Evolutionary conservation across 2,888 invertebrate species (phyloP).

Genomic region (Synanthedon tipuliformis): DNA sequence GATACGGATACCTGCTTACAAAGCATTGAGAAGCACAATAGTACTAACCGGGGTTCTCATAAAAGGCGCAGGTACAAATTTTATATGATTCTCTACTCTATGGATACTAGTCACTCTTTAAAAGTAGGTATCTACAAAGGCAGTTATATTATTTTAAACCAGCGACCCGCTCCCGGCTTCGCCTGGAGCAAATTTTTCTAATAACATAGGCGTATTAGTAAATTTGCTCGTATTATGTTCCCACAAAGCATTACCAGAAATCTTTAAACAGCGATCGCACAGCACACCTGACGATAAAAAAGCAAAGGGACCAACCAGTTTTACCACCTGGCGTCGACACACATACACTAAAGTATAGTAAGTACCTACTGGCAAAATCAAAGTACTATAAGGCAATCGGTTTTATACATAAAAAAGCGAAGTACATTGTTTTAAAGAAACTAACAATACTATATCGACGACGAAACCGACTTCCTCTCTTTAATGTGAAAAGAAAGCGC

Average conservation of each 20-base stretch:
- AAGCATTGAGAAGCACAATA: too few relatives aligned
- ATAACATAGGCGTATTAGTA: background rate
- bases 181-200: too few relatives aligned
- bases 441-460: too few relatives aligned
- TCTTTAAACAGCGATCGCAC: slow-evolving; percentile 19
- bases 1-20: too few relatives aligned
- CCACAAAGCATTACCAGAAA: background rate
- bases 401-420: slow-evolving; percentile 2
- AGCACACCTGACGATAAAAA: slow-evolving; percentile 36
- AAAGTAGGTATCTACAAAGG: too few relatives aligned
- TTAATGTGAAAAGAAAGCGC: slow-evolving; percentile 30
- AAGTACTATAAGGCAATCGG: background rate
- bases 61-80: too few relatives aligned
- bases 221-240: background rate
- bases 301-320: slow-evolving; percentile 46
- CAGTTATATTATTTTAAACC: too few relatives aligned
- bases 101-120: too few relatives aligned
- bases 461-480: too few relatives aligned
- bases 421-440: slow-evolving; percentile 10
- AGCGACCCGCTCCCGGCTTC: too few relatives aligned
- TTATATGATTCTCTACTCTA: too few relatives aligned
- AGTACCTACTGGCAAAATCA: background rate
- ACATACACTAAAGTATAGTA: slow-evolving; percentile 2
- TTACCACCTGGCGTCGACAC: slow-evolving; percentile 37
- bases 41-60: too few relatives aligned